These are phyloP conservation scores for Sitta europaea DNA, from an alignment of 2,113 vertebrate species.

Conservation along the genomic window DNA sequence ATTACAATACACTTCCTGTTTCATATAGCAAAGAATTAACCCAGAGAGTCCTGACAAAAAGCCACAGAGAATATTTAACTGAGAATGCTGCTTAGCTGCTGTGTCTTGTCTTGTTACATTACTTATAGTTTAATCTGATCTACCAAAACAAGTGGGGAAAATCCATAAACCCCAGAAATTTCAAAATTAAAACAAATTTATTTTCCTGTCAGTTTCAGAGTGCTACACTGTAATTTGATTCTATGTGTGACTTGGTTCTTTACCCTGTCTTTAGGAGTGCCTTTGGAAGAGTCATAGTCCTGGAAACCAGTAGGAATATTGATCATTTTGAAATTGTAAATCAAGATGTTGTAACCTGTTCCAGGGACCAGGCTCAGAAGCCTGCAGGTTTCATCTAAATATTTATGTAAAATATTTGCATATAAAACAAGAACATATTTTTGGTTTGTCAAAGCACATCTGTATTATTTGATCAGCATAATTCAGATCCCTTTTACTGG, in stretches of 20 bases:
- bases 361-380: neutral
- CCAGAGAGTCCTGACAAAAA: neutral
- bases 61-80: neutral
- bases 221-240: neutral
- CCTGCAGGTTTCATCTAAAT: neutral
- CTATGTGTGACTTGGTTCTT: neutral
- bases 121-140: neutral
- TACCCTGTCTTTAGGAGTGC: neutral
- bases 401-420: neutral
- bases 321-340: neutral
- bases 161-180: neutral
- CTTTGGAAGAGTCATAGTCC: neutral
- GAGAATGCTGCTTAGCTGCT: neutral
- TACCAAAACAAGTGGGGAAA: neutral
- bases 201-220: neutral
- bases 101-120: neutral
- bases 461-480: neutral
- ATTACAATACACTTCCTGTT: neutral
- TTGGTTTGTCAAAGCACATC: neutral
- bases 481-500: neutral
- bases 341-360: neutral
- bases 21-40: neutral
- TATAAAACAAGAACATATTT: neutral
- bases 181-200: rapidly evolving
- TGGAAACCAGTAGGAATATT: neutral